phyloP scores from a whole-genome alignment of 2,113 vertebrate species.

The Pseudois nayaur region DNA sequence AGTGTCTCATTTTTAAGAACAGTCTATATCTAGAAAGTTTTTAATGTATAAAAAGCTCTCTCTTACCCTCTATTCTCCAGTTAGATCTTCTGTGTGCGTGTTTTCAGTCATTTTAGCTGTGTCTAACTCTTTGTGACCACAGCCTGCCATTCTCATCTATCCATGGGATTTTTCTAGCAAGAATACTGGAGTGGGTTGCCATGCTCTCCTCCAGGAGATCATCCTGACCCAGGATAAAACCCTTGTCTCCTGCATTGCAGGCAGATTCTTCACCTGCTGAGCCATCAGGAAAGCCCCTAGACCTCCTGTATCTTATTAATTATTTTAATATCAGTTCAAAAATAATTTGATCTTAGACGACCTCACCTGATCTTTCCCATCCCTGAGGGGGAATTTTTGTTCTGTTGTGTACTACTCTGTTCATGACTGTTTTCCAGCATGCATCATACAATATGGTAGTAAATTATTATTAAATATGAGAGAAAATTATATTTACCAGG shows the following conservation, averaged over 20 bases:
- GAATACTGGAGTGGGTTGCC: not conserved
- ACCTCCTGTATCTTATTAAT: not conserved
- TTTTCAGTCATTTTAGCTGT: fast-evolving
- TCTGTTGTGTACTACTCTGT: not conserved
- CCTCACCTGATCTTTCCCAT: not conserved
- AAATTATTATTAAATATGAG: not conserved
- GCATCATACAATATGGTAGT: not conserved
- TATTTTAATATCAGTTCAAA: not conserved
- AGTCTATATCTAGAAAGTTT: not conserved
- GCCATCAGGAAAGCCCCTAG: not conserved
- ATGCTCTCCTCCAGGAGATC: not conserved
- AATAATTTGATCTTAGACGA: not conserved
- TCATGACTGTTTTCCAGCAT: not conserved
- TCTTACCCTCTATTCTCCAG: not conserved
- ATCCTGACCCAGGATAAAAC: not conserved
- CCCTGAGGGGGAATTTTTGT: not conserved
- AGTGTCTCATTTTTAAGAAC: not conserved
- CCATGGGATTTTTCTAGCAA: not conserved
- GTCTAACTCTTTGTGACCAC: not conserved
- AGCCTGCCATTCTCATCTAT: not conserved
- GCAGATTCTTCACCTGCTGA: not conserved
- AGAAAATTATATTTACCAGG: not conserved
- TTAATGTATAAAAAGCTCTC: no score
- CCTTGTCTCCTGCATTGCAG: not conserved
- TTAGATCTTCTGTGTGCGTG: fast-evolving